Base-by-base conservation (phyloP, 2,888 invertebrate species). In the Pomacea canaliculata region DNA sequence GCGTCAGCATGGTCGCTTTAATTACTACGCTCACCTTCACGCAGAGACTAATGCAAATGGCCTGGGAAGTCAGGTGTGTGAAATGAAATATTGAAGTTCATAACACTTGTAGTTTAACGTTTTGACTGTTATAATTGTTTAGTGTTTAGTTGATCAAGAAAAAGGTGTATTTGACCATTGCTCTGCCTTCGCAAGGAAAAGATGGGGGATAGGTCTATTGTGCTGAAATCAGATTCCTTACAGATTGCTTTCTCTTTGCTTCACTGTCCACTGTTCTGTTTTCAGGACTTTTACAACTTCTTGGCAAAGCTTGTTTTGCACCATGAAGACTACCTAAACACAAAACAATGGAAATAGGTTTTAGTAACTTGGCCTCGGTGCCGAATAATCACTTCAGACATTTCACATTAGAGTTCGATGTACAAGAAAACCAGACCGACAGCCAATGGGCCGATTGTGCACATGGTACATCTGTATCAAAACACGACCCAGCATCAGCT, bases 11-110 rank as follows among this genome's bases (percentile, higher is more conserved):
- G 67, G 59, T 71, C 68, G 59, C 71, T 72, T 9, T 46, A 68
- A 78, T 75, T 68, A 51, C n/a, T 73, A 46, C 73, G 73, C 76
- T 76, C 60, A 78, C 69, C 69, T 76, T 78, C 70, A 56, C n/a
- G 60, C n/a, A 67, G 23, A 63, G 70, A 27, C 59, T 46, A 62
- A 65, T 76, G 76, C 59, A 69, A 69, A 74, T 69, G 68, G 68
- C 68, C 68, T 68, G 71, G 23, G 65, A 65, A 60, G 69, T 73
- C 67, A 69, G 71, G 69, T 77, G 75, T 77, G 56, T 59, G 49
- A 48, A 63, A 56, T n/a, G 60, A 49, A 73, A 19, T 13, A 56
- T 66, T 67, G 56, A 27, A 46, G 67, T 67, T 13, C n/a, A n/a
- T n/a, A 8, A 16, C 8, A 23, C 19, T 63, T 62, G 37, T n/a